Evolutionary conservation across 1,140 invertebrate genomes (phyloP).

Genomic region (Bombus turneri): DNA sequence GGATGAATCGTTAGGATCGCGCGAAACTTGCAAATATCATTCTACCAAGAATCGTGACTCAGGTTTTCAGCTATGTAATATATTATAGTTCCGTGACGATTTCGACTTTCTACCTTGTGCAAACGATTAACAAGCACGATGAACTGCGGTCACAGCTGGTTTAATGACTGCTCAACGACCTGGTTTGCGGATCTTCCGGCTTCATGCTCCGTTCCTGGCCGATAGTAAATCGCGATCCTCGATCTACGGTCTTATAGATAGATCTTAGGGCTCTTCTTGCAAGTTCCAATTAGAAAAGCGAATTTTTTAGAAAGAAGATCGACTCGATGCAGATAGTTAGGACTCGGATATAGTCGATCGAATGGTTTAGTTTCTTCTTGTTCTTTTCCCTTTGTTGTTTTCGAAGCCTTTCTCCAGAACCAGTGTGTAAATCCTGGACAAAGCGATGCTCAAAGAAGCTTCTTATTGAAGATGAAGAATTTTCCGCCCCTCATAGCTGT

Average conservation of each 20-base stretch:
- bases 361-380: neutral
- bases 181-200: neutral
- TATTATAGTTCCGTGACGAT: neutral
- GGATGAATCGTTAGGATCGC: neutral
- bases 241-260: neutral
- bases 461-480: constrained; percentile 71
- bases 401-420: too few species aligned
- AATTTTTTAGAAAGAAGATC: neutral
- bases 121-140: neutral
- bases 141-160: neutral
- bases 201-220: neutral
- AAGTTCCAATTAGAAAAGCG: neutral
- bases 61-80: neutral
- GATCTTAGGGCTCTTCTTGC: neutral
- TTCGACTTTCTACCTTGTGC: constrained; percentile 20
- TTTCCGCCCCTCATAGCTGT: constrained; percentile 68
- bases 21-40: neutral
- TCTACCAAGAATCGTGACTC: neutral
- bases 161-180: constrained; percentile 1
- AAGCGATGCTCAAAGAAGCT: constrained; percentile 58
- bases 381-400: neutral
- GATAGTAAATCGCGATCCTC: neutral
- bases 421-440: neutral
- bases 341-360: neutral
- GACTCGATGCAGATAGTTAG: neutral